Evolutionary conservation across 2,797 vertebrate genomes (phyloP).

Genomic region (Etheostoma perlongum): DNA sequence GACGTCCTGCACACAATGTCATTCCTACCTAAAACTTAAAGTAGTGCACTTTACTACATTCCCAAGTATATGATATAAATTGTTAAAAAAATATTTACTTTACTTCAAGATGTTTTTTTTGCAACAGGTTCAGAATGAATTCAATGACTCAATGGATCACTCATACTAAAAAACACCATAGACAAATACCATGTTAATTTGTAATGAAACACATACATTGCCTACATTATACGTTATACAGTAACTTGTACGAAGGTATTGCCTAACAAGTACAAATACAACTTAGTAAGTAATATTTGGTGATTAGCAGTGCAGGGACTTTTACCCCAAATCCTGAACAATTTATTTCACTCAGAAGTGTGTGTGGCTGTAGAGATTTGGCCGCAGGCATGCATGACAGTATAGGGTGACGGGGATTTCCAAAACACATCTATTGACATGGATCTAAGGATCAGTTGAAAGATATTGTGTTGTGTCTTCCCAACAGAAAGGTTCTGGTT

Average conservation of each 20-base stretch:
- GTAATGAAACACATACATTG: not conserved
- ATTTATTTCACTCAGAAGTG: not conserved
- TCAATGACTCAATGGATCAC: not conserved
- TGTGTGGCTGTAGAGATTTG: conserved; percentile 33
- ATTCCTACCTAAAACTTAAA: too few relatives aligned
- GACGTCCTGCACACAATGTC: too few relatives aligned
- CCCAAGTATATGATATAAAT: not conserved
- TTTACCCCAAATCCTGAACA: not conserved
- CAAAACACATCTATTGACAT: conserved; percentile 63
- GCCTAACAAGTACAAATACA: not conserved
- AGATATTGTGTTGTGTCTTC: conserved; percentile 68
- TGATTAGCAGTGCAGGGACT: not conserved
- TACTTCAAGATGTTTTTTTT: not conserved
- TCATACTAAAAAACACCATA: not conserved
- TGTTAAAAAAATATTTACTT: too few relatives aligned
- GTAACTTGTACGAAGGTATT: not conserved
- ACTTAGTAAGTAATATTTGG: not conserved
- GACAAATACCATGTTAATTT: conserved; percentile 1
- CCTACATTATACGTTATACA: conserved; percentile 7
- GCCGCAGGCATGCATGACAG: conserved; percentile 60
- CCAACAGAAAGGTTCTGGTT: conserved; percentile 59
- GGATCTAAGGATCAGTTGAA: conserved; percentile 63
- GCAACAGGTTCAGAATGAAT: conserved; percentile 12
- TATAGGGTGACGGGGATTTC: conserved; percentile 76
- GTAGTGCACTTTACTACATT: not conserved